These are phyloP conservation scores for Lasioglossum marginatum DNA, from an alignment of 2,888 invertebrate species.

Conservation along the genomic window DNA sequence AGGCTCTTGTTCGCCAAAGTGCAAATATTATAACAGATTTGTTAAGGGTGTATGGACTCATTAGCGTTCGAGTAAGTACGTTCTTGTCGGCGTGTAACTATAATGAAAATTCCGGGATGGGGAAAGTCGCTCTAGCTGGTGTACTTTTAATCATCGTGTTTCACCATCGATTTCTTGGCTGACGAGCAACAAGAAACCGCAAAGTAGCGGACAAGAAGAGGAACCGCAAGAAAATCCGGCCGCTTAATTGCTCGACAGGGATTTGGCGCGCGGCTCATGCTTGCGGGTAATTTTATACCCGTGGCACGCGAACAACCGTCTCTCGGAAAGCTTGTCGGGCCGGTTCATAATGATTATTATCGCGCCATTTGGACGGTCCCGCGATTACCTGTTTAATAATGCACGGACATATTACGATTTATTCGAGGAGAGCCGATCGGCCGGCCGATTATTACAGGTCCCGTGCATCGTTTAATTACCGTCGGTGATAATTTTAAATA, in stretches of 20 bases:
- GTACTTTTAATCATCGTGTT: not conserved
- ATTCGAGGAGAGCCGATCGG: conserved; percentile 40
- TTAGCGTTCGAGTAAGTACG: not conserved
- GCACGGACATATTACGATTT: conserved; percentile 49
- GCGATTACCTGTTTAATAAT: conserved; percentile 49
- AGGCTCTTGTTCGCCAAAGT: not conserved
- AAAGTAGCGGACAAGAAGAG: conserved; percentile 5
- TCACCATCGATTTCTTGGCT: not conserved
- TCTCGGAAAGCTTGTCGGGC: conserved; percentile 33
- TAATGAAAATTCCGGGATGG: not conserved
- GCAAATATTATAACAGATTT: not conserved
- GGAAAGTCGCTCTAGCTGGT: not conserved
- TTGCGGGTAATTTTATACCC: not conserved
- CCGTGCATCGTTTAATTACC: conserved; percentile 52
- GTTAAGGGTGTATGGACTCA: not conserved
- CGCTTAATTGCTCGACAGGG: conserved; percentile 22
- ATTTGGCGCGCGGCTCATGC: not conserved
- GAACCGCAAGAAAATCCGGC: not conserved
- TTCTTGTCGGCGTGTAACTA: not conserved
- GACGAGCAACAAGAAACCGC: not conserved
- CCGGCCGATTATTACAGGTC: conserved; percentile 43
- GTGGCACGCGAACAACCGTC: not conserved
- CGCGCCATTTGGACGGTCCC: conserved; percentile 35
- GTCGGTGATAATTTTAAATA: conserved; percentile 53
- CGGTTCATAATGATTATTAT: conserved; percentile 50